Base-by-base conservation (phyloP, 2,113 vertebrate species). In the Silurus asotus region DNA sequence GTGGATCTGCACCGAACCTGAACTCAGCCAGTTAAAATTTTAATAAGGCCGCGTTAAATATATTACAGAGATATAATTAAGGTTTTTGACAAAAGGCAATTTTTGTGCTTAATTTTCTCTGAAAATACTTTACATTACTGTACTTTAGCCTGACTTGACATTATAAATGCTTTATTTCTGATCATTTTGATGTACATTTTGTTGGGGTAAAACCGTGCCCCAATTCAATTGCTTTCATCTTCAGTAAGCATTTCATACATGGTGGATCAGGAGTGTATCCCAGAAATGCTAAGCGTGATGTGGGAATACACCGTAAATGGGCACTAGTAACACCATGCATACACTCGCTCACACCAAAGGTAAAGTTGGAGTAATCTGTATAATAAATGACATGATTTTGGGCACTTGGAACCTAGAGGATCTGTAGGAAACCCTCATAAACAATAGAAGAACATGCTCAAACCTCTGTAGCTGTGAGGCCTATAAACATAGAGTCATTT, bases 1-100 rank as follows among this genome's bases (percentile, higher is more conserved):
- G 23, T 48, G 93, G 93, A 89, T 28, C 0, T 3, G 3, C 45
- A 19, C 45, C 53, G 19, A 67, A 78, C 28, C 64, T 45, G 65
- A 58, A 69, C 51, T 58, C 65, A 9, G 19, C 37, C 15, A 10
- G 9, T 13, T 9, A 3, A 9, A 49, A 72, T 48, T 55, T 74
- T 53, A 37, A 55, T 51, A 28, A 28, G 61, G n/a, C 45, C n/a
- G 74, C 55, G 59, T 58, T 56, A 5, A 78, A 8, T 7, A 14
- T 55, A 37, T 78, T 37, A 20, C 76, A 78, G 25, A 78, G 25
- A 37, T 58, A 20, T 78, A 78, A 37, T 58, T 19, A 78, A 37
- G 76, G 76, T 23, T 19, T 48, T 78, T 59, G 28, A 2, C 23
- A 17, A 28, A 20, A 51, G 51, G 6, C 6, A 14, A 14, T 55